Percentiles rank a stretch among this genome's conserved stretches.
These are phyloP conservation scores for Apotomis turbidana DNA, from an alignment of 2,888 invertebrate genomes.

Conservation along the genomic window DNA sequence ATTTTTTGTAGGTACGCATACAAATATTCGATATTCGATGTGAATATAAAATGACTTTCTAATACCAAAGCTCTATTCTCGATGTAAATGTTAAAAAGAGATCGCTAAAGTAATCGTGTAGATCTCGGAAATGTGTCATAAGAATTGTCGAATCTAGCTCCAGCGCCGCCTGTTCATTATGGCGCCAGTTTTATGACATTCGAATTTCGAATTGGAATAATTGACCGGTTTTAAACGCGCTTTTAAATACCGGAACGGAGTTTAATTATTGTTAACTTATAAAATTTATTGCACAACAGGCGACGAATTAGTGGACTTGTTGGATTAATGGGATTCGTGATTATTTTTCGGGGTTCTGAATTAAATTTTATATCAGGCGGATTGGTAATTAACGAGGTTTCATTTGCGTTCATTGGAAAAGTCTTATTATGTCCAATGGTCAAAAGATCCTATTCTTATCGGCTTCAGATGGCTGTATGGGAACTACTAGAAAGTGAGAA, in stretches of 20 bases:
- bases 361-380: slow-evolving; percentile 22
- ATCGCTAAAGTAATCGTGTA: too few species aligned
- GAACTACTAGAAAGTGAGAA: too few species aligned
- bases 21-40: too few species aligned
- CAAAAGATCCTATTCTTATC: too few species aligned
- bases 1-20: too few species aligned
- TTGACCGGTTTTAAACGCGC: slow-evolving; percentile 72
- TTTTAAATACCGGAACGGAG: slow-evolving; percentile 64
- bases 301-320: slow-evolving; percentile 38
- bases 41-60: too few species aligned
- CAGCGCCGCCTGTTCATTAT: slow-evolving; percentile 77
- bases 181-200: slow-evolving; percentile 75
- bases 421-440: too few species aligned
- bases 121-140: too few species aligned
- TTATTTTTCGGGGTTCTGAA: slow-evolving; percentile 6
- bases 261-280: slow-evolving; percentile 60
- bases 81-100: too few species aligned
- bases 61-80: too few species aligned
- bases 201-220: slow-evolving; percentile 73
- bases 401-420: not conserved
- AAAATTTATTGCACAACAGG: slow-evolving; percentile 49
- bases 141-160: too few species aligned
- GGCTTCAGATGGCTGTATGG: too few species aligned
- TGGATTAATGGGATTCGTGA: slow-evolving; percentile 33
- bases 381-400: not conserved